phyloP scores from a whole-genome alignment of 2,888 invertebrate species.

The Kryphioiulus occultus region DNA sequence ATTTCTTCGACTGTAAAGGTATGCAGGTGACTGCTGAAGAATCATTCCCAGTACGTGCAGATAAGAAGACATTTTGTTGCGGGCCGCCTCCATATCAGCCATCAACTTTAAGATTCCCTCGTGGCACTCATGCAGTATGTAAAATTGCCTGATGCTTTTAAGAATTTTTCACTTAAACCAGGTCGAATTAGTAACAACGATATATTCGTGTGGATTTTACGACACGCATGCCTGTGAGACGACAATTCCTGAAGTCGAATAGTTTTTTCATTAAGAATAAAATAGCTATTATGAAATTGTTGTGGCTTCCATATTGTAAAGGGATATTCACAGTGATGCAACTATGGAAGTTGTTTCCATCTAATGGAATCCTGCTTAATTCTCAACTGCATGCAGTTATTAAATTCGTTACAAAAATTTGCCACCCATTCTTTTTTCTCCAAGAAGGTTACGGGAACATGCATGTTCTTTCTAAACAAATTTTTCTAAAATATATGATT shows the following conservation, averaged over 20 bases:
- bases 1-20: too few species aligned
- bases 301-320: conserved; percentile 16
- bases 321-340: not conserved
- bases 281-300: not conserved
- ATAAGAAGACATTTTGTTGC: too few species aligned
- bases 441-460: too few species aligned
- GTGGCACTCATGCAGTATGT: not conserved
- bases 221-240: not conserved
- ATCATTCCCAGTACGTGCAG: too few species aligned
- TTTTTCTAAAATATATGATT: too few species aligned
- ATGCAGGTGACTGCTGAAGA: too few species aligned
- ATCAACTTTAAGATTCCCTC: not conserved
- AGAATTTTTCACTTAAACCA: not conserved
- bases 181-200: not conserved
- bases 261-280: not conserved
- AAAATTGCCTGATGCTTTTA: not conserved
- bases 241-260: not conserved
- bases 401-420: not conserved
- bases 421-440: not conserved
- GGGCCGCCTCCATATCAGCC: not conserved
- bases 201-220: not conserved
- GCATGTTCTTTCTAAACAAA: too few species aligned
- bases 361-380: not conserved
- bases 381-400: not conserved
- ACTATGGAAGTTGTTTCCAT: not conserved